These are phyloP conservation scores for Echinarachnius parma DNA, from an alignment of 53 echinoderm and acorn worm species.

Conservation along the genomic window DNA sequence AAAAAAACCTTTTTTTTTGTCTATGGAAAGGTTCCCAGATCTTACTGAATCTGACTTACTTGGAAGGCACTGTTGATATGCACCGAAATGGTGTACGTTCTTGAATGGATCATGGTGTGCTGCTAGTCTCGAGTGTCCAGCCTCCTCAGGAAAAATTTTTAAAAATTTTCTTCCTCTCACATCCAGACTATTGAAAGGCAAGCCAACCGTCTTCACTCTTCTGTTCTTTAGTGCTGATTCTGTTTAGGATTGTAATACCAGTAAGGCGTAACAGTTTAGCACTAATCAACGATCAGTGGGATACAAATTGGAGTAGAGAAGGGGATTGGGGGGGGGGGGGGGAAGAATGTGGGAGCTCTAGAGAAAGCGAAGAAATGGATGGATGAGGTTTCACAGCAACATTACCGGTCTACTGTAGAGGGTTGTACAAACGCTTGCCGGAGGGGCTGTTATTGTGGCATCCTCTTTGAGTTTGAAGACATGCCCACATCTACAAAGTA, in stretches of 20 bases:
- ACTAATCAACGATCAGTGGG: neutral
- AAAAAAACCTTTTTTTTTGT: no score
- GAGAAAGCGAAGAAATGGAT: no score
- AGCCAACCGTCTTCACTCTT: neutral
- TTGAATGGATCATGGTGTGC: constrained; percentile 76
- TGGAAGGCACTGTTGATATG: constrained; percentile 90
- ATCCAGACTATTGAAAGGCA: no score
- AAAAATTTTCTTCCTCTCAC: no score
- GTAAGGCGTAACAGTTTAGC: neutral
- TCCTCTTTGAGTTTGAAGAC: no score
- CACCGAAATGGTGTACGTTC: constrained; percentile 87
- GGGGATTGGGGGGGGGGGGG: neutral
- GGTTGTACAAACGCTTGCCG: no score
- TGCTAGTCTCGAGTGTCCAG: neutral
- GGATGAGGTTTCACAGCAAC: no score
- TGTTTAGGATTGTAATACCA: neutral
- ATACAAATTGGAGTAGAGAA: neutral
- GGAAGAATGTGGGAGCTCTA: neutral
- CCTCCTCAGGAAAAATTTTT: neutral
- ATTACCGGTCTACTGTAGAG: no score
- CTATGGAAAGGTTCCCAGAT: no score
- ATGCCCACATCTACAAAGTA: no score
- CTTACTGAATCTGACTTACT: constrained; percentile 44
- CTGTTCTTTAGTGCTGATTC: neutral
- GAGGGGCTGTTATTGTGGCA: no score